Base-by-base conservation (phyloP, 2,797 vertebrate genomes). In the Monodelphis domestica region DNA sequence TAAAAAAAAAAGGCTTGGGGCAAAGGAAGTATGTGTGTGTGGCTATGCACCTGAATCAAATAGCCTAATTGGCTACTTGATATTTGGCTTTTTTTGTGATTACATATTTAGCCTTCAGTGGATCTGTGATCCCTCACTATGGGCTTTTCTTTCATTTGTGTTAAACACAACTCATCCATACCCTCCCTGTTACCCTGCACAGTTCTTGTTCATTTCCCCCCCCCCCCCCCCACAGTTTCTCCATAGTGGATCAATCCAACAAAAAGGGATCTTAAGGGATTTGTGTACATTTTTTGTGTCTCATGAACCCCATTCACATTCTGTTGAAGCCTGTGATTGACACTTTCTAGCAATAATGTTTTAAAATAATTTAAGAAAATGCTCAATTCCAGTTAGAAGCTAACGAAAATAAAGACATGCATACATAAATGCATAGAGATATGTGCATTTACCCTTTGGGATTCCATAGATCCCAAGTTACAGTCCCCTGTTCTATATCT, bases 1-100 rank as follows among this genome's bases (percentile, higher is more conserved):
- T 53, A 30, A 57, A 57, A 57, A 38, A 63, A 59, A 59, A 21
- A 38, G 7, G 90, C 95, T 95, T 57, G 51, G 33, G 54, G 7
- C 7, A 45, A 90, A 6, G 12, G 90, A 21, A 54, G 70, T 92
- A 54, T 90, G 14, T 91, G 12, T 91, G 12, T 57, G 21, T 59
- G 51, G 89, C 50, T 91, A 0, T 93, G 28, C 89, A 93, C 50
- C 54, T 94, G 28, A 12, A 4, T 57, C n/a, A n/a, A n/a, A 0
- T 94, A 70, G n/a, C n/a, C n/a, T n/a, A n/a, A n/a, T n/a, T 96
- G 54, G 92, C 11, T 92, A 63, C 53, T 29, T 89, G n/a, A 2
- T n/a, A 53, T 53, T 10, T 10, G 53, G 89, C 84, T 63, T 78
- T 53, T 78, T 84, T 17, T 94, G 88, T 92, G 9, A 88, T 94